These are phyloP conservation scores for Adelges cooleyi DNA, from an alignment of 1,140 invertebrate genomes.

Conservation along the genomic window DNA sequence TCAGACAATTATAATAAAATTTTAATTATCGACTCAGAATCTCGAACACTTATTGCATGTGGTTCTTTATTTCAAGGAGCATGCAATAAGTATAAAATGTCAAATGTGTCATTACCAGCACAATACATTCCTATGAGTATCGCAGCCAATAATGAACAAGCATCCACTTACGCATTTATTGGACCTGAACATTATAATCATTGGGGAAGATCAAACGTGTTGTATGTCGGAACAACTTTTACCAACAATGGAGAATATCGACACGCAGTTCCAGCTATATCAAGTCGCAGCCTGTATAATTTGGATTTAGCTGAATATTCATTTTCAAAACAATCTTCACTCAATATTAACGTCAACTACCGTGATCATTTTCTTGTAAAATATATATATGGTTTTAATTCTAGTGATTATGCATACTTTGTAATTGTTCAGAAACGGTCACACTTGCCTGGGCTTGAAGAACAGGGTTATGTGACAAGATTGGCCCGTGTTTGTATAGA, in stretches of 20 bases:
- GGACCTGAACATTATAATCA: conserved; percentile 72
- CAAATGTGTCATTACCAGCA: conserved; percentile 62
- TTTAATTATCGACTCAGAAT: conserved; percentile 71
- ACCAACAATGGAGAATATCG: conserved; percentile 83
- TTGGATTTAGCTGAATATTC: conserved; percentile 68
- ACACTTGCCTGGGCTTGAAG: conserved; percentile 73
- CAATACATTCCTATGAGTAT: conserved; percentile 67
- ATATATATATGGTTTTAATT: conserved; percentile 92
- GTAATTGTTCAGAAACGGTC: conserved; percentile 87
- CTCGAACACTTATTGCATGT: conserved; percentile 70
- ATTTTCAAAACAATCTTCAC: conserved; percentile 72
- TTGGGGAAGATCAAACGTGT: conserved; percentile 62
- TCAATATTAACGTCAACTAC: conserved; percentile 88
- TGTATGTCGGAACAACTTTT: conserved; percentile 91
- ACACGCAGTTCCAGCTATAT: conserved; percentile 88
- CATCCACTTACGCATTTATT: conserved; percentile 88
- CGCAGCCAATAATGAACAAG: conserved; percentile 79
- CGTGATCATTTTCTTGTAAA: conserved; percentile 87
- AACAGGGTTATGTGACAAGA: conserved; percentile 77
- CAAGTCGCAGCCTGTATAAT: conserved; percentile 66
- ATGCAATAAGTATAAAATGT: conserved; percentile 71
- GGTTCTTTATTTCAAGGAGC: conserved; percentile 79
- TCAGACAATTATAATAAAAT: conserved; percentile 87
- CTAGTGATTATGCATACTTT: conserved; percentile 89
- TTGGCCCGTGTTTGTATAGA: conserved; percentile 84